Evolutionary conservation across 2,888 invertebrate genomes (phyloP), one percentile per base, ranked within the genome.

Genomic region (Diloba caeruleocephala): DNA sequence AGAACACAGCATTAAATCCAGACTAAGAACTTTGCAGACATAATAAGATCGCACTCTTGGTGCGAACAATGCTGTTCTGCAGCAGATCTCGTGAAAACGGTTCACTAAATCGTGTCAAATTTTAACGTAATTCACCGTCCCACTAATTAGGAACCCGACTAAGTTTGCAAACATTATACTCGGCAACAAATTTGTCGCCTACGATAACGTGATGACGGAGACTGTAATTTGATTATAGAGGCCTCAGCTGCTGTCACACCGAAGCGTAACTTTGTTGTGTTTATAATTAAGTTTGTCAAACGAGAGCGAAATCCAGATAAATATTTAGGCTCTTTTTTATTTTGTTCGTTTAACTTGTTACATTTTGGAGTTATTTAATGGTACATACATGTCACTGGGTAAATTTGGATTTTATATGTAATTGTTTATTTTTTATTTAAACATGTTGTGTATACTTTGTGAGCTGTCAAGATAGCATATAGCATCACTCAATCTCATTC

Each of bases 131-230:
- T 76, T 72, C 51, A 70, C 41, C 42, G 48, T 42, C 28, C 46
- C 61, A 55, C 68, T 80, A 82, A 83, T 82, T 80, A 75, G 64
- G 53, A 62, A 64, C 66, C 67, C 53, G 53, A 68, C 53, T 25
- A 73, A 83, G 75, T 84, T 79, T 58, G 67, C 73, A 78, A 81
- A 82, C 80, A 80, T 81, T 76, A 82, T 74, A 76, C 60, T 46
- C 44, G 56, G 45, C 38, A 55, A 68, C 71, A 70, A 74, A 78
- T 78, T 76, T 69, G 57, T 71, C 69, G 69, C 57, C 58, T 59
- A 49, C 69, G 61, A 76, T 67, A 70, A 57, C 68, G 49, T 48
- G 71, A 59, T 73, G 71, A 69, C 66, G 61, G 43, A 55, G 48
- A 31, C 33, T 44, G 62, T 68, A 74, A 79, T 78, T 74, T 76